Conservation (phyloP, 2,113 vertebrate genomes). For the Platichthys flesus region DNA sequence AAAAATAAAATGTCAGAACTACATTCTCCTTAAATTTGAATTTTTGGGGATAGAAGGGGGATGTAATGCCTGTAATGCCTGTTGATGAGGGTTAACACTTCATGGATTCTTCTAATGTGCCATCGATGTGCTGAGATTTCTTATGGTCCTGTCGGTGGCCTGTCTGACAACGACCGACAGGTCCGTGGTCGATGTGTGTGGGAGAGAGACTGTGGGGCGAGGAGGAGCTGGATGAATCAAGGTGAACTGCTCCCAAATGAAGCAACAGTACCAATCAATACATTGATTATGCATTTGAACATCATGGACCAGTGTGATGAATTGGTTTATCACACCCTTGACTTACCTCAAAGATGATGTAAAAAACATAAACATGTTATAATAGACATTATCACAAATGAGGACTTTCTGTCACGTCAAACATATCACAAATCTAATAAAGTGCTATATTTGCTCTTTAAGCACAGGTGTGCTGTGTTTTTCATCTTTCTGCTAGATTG, state of each 20-base stretch:
- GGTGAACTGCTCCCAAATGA: not conserved
- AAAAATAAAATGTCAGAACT: too few relatives aligned
- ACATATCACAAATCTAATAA: constrained; percentile 32
- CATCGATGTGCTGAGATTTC: not conserved
- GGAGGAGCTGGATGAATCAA: not conserved
- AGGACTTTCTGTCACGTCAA: not conserved
- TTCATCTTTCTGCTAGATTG: constrained; percentile 35
- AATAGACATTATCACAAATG: not conserved
- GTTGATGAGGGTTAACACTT: too few relatives aligned
- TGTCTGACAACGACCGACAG: not conserved
- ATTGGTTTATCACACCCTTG: not conserved
- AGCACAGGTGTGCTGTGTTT: constrained; percentile 29
- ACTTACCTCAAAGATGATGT: not conserved
- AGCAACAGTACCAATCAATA: not conserved
- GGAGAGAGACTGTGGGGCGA: not conserved
- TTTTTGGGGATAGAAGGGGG: too few relatives aligned
- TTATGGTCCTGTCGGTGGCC: not conserved
- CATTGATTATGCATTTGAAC: too few relatives aligned
- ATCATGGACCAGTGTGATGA: too few relatives aligned
- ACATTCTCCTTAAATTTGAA: too few relatives aligned
- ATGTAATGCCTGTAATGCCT: too few relatives aligned
- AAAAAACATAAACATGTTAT: not conserved
- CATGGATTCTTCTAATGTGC: not conserved
- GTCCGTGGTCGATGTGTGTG: not conserved
- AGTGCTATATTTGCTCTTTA: not conserved